These are phyloP conservation scores for Medauroidea extradentata DNA, from an alignment of 1,140 invertebrate species.

Conservation along the genomic window DNA sequence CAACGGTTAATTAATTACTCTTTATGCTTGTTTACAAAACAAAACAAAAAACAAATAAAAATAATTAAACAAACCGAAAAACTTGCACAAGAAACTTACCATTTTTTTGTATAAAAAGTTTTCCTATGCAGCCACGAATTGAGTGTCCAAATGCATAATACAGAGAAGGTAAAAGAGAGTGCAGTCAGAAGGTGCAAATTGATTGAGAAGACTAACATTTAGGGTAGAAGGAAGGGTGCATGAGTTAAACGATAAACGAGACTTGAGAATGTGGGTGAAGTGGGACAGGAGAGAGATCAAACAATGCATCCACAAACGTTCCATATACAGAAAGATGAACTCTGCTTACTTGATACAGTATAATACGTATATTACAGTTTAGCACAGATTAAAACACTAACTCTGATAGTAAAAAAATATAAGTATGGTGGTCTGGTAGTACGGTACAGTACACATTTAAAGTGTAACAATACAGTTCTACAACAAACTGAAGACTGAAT, in stretches of 20 bases:
- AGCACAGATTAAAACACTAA: too few relatives aligned
- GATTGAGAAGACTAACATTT: too few relatives aligned
- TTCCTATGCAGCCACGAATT: conserved; percentile 21
- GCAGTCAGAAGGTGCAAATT: conserved; percentile 21
- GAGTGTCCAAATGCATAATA: conserved; percentile 20
- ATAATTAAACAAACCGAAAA: conserved; percentile 13
- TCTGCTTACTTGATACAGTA: too few relatives aligned
- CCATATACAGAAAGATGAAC: too few relatives aligned
- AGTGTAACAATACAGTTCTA: too few relatives aligned
- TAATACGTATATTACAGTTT: too few relatives aligned
- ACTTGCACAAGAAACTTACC: conserved; percentile 19
- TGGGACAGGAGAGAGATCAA: neutral
- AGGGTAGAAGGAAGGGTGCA: neutral
- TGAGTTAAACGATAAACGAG: neutral
- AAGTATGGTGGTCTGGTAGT: too few relatives aligned
- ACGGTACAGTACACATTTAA: too few relatives aligned
- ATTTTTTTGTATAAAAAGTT: conserved; percentile 25
- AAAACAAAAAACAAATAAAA: conserved; percentile 2
- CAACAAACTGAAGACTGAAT: too few relatives aligned
- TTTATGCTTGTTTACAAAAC: too few relatives aligned
- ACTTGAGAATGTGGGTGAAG: neutral
- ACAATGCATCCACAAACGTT: too few relatives aligned
- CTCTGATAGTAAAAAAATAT: too few relatives aligned
- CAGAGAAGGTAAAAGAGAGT: conserved; percentile 19
- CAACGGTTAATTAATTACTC: conserved; percentile 1